Conservation (phyloP, 2,888 invertebrate species). For the Entomobrya proxima region DNA sequence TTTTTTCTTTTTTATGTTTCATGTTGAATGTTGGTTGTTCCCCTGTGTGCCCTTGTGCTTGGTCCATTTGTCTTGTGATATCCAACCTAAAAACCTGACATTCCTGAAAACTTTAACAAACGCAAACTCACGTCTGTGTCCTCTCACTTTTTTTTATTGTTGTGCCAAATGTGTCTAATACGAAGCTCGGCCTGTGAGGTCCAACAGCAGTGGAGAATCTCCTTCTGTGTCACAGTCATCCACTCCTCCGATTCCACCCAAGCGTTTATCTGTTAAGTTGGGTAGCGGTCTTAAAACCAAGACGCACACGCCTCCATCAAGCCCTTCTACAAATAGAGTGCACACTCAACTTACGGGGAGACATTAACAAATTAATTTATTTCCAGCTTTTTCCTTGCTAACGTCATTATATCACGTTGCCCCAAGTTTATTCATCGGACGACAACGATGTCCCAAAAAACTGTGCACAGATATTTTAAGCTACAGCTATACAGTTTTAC, state of each 20-base stretch:
- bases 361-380: background rate
- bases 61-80: slow-evolving; percentile 43
- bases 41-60: slow-evolving; percentile 49
- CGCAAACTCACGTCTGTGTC: background rate
- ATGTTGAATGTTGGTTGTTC: slow-evolving; percentile 58
- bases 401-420: background rate
- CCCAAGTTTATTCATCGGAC: background rate
- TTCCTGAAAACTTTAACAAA: slow-evolving; percentile 39
- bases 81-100: slow-evolving; percentile 50
- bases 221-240: slow-evolving; percentile 67
- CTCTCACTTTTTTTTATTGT: slow-evolving; percentile 23
- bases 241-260: slow-evolving; percentile 73
- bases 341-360: slow-evolving; percentile 44
- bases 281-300: slow-evolving; percentile 69
- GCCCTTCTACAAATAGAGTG: slow-evolving; percentile 66
- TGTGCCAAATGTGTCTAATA: slow-evolving; percentile 35
- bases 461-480: no score
- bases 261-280: slow-evolving; percentile 71
- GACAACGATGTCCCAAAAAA: no score
- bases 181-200: slow-evolving; percentile 66
- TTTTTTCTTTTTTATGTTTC: slow-evolving; percentile 51
- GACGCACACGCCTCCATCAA: slow-evolving; percentile 72
- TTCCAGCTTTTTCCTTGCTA: background rate
- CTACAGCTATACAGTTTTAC: background rate
- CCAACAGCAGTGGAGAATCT: slow-evolving; percentile 64